These are phyloP conservation scores for Pogona vitticeps DNA, from an alignment of 2,113 vertebrate species.

Conservation along the genomic window DNA sequence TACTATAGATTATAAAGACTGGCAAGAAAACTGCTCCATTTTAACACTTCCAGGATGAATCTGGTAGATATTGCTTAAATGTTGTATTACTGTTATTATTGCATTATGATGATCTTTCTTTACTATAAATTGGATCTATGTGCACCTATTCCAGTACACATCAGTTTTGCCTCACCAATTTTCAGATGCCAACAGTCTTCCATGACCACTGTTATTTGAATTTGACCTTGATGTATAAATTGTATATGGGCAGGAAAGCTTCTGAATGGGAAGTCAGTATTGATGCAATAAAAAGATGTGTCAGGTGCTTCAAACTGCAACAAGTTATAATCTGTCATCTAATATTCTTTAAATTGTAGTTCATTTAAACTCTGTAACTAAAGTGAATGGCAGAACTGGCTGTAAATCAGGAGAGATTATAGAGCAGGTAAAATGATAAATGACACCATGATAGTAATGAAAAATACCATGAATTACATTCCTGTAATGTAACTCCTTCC, in stretches of 20 bases:
- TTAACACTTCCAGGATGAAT: slow-evolving; percentile 16
- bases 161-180: slow-evolving; percentile 21
- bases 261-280: background rate
- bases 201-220: background rate
- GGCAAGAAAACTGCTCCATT: slow-evolving; percentile 13
- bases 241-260: slow-evolving; percentile 21
- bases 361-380: background rate
- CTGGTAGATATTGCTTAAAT: slow-evolving; percentile 13
- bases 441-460: background rate
- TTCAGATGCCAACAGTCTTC: slow-evolving; percentile 7
- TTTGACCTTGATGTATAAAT: slow-evolving; percentile 35
- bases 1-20: background rate
- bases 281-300: slow-evolving; percentile 26
- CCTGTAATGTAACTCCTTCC: slow-evolving; percentile 3
- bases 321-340: background rate
- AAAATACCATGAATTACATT: background rate
- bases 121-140: slow-evolving; percentile 30
- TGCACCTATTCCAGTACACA: background rate
- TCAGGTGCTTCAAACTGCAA: background rate
- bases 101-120: slow-evolving; percentile 27
- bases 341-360: background rate
- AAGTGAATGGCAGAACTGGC: slow-evolving; percentile 4
- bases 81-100: slow-evolving; percentile 15
- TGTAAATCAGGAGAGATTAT: slow-evolving; percentile 8
- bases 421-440: background rate